These are phyloP conservation scores for Eupeodes corollae DNA, from an alignment of 1,140 invertebrate species.

Conservation along the genomic window DNA sequence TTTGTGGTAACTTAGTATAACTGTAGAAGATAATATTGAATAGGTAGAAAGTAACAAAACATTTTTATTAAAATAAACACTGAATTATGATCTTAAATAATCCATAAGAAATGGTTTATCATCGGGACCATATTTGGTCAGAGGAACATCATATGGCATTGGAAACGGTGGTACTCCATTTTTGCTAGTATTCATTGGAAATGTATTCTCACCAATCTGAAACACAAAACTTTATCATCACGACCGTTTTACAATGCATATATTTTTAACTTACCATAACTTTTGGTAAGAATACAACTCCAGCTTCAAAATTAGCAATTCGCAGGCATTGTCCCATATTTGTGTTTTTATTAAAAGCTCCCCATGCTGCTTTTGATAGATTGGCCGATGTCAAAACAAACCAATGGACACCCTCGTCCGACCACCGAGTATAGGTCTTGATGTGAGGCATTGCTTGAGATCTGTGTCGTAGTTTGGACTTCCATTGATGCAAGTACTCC, in stretches of 20 bases:
- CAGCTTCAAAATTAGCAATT: slow-evolving; percentile 83
- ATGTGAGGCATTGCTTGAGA: slow-evolving; percentile 84
- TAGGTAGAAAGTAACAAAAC: too few species aligned
- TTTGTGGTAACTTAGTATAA: too few species aligned
- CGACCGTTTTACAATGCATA: background rate
- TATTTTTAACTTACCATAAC: slow-evolving; percentile 53
- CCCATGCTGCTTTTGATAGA: slow-evolving; percentile 93
- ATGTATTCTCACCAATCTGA: slow-evolving; percentile 32
- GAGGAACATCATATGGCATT: slow-evolving; percentile 69
- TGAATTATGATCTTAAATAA: slow-evolving; percentile 11
- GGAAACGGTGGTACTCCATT: slow-evolving; percentile 46
- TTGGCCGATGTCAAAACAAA: slow-evolving; percentile 87
- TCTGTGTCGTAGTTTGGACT: slow-evolving; percentile 51
- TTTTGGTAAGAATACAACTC: slow-evolving; percentile 78
- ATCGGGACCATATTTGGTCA: slow-evolving; percentile 47
- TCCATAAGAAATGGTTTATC: slow-evolving; percentile 50
- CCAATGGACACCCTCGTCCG: slow-evolving; percentile 56
- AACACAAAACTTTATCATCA: background rate
- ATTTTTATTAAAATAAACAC: too few species aligned
- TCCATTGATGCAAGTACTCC: slow-evolving; percentile 73
- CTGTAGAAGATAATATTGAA: too few species aligned
- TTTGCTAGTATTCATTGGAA: slow-evolving; percentile 33
- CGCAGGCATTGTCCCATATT: slow-evolving; percentile 47
- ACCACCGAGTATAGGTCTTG: slow-evolving; percentile 77
- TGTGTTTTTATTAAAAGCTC: slow-evolving; percentile 55